A percentile compares a stretch with the other conserved stretches of the same genome.
Conservation (phyloP, 2,888 invertebrate genomes). For the Asteroscopus sphinx region DNA sequence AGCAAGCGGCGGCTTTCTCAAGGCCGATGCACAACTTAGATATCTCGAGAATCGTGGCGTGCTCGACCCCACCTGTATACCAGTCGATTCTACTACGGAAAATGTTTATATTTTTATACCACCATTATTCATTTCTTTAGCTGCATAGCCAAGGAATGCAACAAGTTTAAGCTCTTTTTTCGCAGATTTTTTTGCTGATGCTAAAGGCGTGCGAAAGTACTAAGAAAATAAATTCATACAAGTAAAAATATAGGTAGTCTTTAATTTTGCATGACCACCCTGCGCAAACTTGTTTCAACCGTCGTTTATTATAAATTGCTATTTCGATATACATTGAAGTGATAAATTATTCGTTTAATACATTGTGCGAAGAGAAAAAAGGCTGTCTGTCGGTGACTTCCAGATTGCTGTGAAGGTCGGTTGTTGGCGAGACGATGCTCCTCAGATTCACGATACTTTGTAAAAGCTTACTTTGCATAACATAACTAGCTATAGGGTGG, state of each 20-base stretch:
- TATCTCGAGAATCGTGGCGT: slow-evolving; percentile 73
- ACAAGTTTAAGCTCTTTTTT: slow-evolving; percentile 27
- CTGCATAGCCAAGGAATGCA: slow-evolving; percentile 35
- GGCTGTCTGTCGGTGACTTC: slow-evolving; percentile 43
- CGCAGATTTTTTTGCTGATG: slow-evolving; percentile 27
- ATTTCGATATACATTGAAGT: slow-evolving; percentile 56
- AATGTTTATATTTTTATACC: slow-evolving; percentile 49
- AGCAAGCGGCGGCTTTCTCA: slow-evolving; percentile 73
- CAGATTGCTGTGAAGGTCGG: slow-evolving; percentile 58
- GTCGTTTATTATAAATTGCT: slow-evolving; percentile 52
- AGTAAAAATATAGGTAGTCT: slow-evolving; percentile 40
- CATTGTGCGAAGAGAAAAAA: slow-evolving; percentile 46
- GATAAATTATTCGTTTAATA: slow-evolving; percentile 57
- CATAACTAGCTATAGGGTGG: too few species aligned
- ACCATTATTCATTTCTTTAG: slow-evolving; percentile 40
- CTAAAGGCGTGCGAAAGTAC: slow-evolving; percentile 21
- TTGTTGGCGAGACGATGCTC: slow-evolving; percentile 45
- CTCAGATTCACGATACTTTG: slow-evolving; percentile 17
- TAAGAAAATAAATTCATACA: slow-evolving; percentile 44
- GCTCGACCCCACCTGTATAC: slow-evolving; percentile 78
- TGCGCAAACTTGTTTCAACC: slow-evolving; percentile 48
- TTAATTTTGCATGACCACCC: slow-evolving; percentile 54
- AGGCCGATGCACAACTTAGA: slow-evolving; percentile 83
- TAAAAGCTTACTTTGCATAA: slow-evolving; percentile 19
- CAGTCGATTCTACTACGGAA: slow-evolving; percentile 61